Conservation (phyloP, 2,113 vertebrate species). For the Xyliphius kryptos region DNA sequence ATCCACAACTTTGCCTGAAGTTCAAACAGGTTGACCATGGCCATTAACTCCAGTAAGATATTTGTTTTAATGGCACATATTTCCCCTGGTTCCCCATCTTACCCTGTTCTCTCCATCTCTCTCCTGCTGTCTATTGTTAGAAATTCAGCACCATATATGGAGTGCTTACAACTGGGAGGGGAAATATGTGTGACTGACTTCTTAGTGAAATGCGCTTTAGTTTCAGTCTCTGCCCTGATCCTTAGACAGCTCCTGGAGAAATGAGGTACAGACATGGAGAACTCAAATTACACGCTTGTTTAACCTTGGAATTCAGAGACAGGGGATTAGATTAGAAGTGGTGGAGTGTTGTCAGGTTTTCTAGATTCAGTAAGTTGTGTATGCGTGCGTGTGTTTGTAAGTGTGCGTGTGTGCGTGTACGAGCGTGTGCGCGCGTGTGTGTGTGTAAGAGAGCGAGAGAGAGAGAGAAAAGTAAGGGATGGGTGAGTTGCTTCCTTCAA, state of each 20-base stretch:
- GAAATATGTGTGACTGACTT: constrained; percentile 27
- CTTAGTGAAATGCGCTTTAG: constrained; percentile 12
- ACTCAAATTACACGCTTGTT: constrained; percentile 36
- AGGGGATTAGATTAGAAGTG: constrained; percentile 28
- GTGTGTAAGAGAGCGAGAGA: constrained; percentile 14
- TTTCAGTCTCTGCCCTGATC: constrained; percentile 24
- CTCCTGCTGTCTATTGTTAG: constrained; percentile 2
- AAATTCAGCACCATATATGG: constrained; percentile 26
- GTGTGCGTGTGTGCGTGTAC: neutral
- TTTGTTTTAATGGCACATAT: neutral
- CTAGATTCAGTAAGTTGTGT: constrained; percentile 2
- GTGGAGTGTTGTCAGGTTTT: constrained; percentile 2
- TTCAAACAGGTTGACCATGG: no score
- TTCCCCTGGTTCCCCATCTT: constrained; percentile 1
- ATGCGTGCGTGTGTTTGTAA: constrained; percentile 4
- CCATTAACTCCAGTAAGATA: neutral
- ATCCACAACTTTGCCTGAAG: no score
- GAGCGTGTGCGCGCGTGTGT: constrained; percentile 7
- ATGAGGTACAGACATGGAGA: constrained; percentile 24
- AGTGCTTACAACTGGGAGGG: constrained; percentile 33
- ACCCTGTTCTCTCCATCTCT: neutral
- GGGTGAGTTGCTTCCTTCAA: constrained; percentile 30
- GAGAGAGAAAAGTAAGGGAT: constrained; percentile 5
- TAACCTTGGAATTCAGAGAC: constrained; percentile 25
- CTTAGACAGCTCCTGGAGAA: constrained; percentile 25